These are phyloP conservation scores for Wasmannia auropunctata DNA, from an alignment of 1,140 invertebrate genomes.

Conservation along the genomic window DNA sequence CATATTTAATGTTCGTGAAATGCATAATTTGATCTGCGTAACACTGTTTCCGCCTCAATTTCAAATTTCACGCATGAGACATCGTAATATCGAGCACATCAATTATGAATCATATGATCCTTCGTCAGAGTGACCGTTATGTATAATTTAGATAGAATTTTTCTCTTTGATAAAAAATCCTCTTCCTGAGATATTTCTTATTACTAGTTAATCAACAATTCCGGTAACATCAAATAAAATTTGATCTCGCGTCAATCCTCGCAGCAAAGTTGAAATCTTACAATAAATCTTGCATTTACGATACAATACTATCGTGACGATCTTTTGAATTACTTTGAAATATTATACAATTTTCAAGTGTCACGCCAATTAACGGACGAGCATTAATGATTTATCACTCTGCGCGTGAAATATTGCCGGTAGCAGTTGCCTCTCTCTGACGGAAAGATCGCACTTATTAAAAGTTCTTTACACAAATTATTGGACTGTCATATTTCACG, in stretches of 20 bases:
- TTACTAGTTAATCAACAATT: background rate
- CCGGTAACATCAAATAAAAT: background rate
- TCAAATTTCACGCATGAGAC: conserved; percentile 29
- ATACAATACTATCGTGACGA: too few relatives aligned
- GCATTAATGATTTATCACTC: background rate
- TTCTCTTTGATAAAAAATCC: background rate
- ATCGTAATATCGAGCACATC: conserved; percentile 13
- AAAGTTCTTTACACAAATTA: background rate
- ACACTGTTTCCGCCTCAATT: conserved; percentile 27
- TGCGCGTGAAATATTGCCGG: background rate
- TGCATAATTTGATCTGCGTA: conserved; percentile 33
- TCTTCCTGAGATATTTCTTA: background rate
- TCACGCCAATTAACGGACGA: background rate
- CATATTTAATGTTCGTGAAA: conserved; percentile 43
- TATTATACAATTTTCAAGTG: background rate
- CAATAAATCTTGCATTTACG: background rate
- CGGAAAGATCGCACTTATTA: conserved; percentile 9
- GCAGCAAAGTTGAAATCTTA: background rate
- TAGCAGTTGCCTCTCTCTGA: background rate
- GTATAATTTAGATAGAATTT: background rate
- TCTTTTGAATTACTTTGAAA: background rate
- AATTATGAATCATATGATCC: conserved; percentile 27
- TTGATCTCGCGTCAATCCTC: background rate
- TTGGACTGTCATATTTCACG: background rate
- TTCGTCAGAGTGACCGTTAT: background rate